Conservation (phyloP, 2,113 vertebrate genomes). For the Thinocorus orbignyianus region DNA sequence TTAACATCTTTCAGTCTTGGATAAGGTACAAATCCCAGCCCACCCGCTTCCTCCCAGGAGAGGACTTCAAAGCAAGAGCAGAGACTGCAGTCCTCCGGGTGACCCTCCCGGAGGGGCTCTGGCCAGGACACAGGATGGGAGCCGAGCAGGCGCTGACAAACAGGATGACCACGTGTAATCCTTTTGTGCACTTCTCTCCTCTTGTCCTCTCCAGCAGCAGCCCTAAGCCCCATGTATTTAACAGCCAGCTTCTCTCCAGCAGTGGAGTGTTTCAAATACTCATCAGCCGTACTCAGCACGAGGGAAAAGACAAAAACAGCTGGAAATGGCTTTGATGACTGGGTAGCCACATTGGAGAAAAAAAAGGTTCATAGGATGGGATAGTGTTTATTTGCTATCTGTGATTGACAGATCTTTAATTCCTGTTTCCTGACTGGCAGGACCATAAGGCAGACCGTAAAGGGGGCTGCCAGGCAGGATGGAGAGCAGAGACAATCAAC, state of each 20-base stretch:
- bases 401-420: slow-evolving; percentile 49
- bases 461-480: slow-evolving; percentile 35
- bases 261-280: neutral
- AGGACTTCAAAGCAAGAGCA: slow-evolving; percentile 3
- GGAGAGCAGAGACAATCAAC: neutral
- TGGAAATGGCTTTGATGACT: neutral
- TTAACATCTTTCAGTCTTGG: neutral
- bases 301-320: neutral
- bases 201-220: neutral
- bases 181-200: neutral
- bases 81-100: neutral
- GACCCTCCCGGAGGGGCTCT: neutral
- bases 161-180: slow-evolving; percentile 19
- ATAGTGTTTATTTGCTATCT: neutral
- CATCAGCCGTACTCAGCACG: neutral
- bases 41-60: neutral
- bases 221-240: accelerated
- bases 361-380: neutral
- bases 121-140: slow-evolving; percentile 1
- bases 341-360: neutral
- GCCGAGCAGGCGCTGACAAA: neutral
- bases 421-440: slow-evolving; percentile 45
- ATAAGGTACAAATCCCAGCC: neutral
- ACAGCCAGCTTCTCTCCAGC: neutral
- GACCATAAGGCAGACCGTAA: neutral